Conservation (phyloP, 2,888 invertebrate genomes). For the Parnassius apollo region DNA sequence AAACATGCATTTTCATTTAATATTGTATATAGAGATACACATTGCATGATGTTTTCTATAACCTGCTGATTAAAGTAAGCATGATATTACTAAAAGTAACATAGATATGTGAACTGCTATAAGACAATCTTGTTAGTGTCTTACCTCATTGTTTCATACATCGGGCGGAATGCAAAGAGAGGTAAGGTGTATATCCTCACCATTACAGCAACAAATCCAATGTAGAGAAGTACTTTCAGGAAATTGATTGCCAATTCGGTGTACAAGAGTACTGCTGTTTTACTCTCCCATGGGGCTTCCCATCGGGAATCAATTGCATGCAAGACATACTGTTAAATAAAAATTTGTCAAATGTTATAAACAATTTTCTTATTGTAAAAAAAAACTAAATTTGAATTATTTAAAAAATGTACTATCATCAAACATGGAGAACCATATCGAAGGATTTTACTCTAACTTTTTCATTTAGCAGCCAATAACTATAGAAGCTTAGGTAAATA, state of each 20-base stretch:
- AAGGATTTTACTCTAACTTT: too few species aligned
- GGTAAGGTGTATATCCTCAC: conserved; percentile 98
- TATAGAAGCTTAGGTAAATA: too few species aligned
- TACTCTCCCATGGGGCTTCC: conserved; percentile 99
- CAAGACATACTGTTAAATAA: conserved; percentile 64
- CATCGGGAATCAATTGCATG: conserved; percentile 94
- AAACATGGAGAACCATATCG: too few species aligned
- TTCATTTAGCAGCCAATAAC: too few species aligned
- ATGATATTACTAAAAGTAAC: too few species aligned
- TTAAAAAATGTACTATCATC: too few species aligned
- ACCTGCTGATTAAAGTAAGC: too few species aligned
- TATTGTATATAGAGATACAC: too few species aligned
- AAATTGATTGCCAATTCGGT: conserved; percentile 97
- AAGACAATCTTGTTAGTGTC: conserved; percentile 28
- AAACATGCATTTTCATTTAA: too few species aligned
- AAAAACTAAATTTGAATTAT: neutral
- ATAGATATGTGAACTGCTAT: too few species aligned
- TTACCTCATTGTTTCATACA: conserved; percentile 98
- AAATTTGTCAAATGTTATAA: neutral
- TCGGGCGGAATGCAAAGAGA: conserved; percentile 98
- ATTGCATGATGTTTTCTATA: too few species aligned
- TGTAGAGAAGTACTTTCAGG: conserved; percentile 91
- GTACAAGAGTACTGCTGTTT: conserved; percentile 97
- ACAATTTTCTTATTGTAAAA: neutral
- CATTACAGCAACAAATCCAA: conserved; percentile 97